Base-by-base conservation (phyloP, 2,888 invertebrate genomes). In the Luperina testacea region DNA sequence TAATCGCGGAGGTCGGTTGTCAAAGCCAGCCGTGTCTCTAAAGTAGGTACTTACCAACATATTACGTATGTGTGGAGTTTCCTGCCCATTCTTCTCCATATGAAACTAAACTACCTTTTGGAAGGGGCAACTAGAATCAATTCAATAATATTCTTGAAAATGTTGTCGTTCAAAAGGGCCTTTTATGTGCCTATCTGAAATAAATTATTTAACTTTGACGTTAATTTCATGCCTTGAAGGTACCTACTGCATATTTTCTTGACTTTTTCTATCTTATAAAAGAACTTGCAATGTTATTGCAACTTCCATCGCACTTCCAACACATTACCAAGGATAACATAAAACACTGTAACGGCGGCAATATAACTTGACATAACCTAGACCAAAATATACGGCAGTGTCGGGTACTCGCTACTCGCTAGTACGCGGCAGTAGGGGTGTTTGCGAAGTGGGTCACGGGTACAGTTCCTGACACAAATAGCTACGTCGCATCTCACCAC, bases 401-500 rank as follows among this genome's bases (percentile, higher is more conserved):
- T 89, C 83, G 88, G 84, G 76, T 80, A 82, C 82, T 85, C 59
- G 83, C 64, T 75, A 75, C 80, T 83, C 72, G 72, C 80, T 69
- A 82, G 74, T 81, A 85, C 87, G 81, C 91, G 92, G 91, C 91
- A 93, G 92, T 93, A 92, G 94, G 95, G 95, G 94, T 91, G 95
- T 92, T 92, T 84, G 92, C 86, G 87, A 96, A 96, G 91, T 96
- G 91, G 96, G 96, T 96, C 96, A 96, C 95, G 96, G 96, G 95
- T 96, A 95, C 95, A 94, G 93, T 94, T 95, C 95, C 96, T 95
- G 96, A 96, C 96, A 95, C 96, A 94, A 96, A 96, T 96, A 96
- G 94, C 95, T 92, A 88, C 92, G 94, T 92, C 93, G 94, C 94
- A 93, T 94, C 94, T 93, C 91, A 90, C 94, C 95, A 94, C 95